Evolutionary conservation across 2,113 vertebrate species (phyloP), one percentile per base, ranked within the genome.

Genomic region (Notothenia rossii): DNA sequence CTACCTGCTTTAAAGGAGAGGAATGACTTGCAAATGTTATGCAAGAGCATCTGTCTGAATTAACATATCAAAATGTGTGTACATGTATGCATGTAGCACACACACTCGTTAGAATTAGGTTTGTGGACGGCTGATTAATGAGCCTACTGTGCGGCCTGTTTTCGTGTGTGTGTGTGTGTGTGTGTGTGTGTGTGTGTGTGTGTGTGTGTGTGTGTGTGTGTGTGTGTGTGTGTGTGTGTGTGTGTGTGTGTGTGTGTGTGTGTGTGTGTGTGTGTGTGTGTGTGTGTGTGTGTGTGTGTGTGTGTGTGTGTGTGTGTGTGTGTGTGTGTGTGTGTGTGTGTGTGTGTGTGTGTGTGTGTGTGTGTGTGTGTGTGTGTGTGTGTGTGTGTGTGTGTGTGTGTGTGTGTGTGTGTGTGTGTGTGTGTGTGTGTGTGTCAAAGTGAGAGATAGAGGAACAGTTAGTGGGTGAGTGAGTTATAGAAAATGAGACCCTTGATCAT

Each of bases 1-100:
- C 4, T 36, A 15, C 70, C 75, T 79, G 75, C 77, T 89, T 88
- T 78, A 48, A 72, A 71, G 56, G 29, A 79, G 40, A 33, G 62
- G 40, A 67, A 72, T 87, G 86, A 89, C 81, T 91, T 88, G 89
- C 85, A 89, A 92, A 92, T 93, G 58, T 73, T 79, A 90, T 91
- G 87, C 88, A 86, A 81, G 69, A 86, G 89, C 92, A 91, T 91
- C 93, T 93, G 91, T 90, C 79, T 62, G 55, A 75, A 92, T 92
- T 92, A 86, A 86, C 90, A 90, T 91, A 86, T 91, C 87, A 84
- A 84, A 86, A 80, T 65, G 59, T 77, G 50, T 64, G 53, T 67
- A 33, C 40, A 20, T 51, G 71, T 72, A 64, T 63, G 15, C 62
- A 74, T 69, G 62, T 50, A 69, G 48, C 63, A 25, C 49, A n/a